Base-by-base conservation (phyloP, 2,113 vertebrate genomes). In the Eubucco bourcierii region DNA sequence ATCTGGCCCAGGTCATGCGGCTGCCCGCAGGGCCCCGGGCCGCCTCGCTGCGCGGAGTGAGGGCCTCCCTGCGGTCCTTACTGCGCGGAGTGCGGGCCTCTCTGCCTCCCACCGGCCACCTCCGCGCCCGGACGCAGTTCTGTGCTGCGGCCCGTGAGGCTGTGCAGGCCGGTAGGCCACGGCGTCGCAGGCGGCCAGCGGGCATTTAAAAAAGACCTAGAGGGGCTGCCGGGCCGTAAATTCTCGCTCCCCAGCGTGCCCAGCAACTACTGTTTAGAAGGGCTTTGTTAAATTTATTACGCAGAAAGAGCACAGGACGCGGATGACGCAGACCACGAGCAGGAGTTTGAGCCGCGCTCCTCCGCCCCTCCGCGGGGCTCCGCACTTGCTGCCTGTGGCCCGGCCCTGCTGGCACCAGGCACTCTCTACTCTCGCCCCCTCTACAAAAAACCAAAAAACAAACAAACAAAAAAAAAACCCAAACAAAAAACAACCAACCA, bases 131-230 rank as follows among this genome's bases (percentile, higher is more conserved):
- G 44, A 24, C 63, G 65, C 12, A 66, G n/a, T 2, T 2, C 75
- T 58, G 33, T 65, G 76, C 33, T 33, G 1, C 4, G 3, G 41
- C n/a, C 2, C 15, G 2, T 31, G 76, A 59, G 3, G 2, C 52
- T 59, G 87, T 19, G 31, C 73, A 90, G 80, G 66, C 87, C 73
- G 52, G 34, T 34, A 73, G 88, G 74, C 80, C 80, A 37, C 53
- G 67, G 65, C 52, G 44, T 24, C 73, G 88, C 73, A 65, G 6
- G 34, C 33, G 34, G 87, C 66, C 73, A 72, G 4, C 13, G 86
- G 78, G 86, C 68, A 33, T 71, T 83, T 70, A 77, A 83, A 15
- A 19, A 19, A 58, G 84, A 46, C 56, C 33, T 55, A 11, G 80
- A 52, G 61, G 61, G 53, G 68, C 64, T 37, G 87, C 59, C 41